These are phyloP conservation scores for Carollia perspicillata DNA, from an alignment of 2,113 vertebrate species.

Conservation along the genomic window DNA sequence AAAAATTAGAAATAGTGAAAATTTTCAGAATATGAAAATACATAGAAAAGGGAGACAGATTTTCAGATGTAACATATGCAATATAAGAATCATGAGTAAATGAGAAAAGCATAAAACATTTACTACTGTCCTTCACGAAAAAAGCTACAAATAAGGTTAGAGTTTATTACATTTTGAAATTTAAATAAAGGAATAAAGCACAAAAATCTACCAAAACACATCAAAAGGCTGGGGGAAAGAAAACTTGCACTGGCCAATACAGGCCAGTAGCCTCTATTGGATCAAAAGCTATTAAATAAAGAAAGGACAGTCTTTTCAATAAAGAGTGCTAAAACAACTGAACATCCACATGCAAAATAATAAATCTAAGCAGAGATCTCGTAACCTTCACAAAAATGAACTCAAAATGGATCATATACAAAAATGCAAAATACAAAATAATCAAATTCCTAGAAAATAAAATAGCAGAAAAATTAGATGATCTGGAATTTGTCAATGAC, in stretches of 20 bases:
- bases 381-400: neutral
- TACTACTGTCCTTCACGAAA: neutral
- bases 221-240: neutral
- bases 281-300: neutral
- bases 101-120: neutral
- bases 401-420: neutral
- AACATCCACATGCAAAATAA: neutral
- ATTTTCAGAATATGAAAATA: constrained; percentile 16
- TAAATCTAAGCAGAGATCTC: neutral
- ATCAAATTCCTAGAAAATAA: neutral
- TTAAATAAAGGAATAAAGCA: neutral
- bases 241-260: neutral
- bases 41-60: neutral
- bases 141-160: neutral
- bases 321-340: neutral
- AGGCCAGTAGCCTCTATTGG: neutral
- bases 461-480: neutral
- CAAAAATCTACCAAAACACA: neutral
- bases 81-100: neutral
- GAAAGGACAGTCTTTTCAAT: neutral
- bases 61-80: neutral
- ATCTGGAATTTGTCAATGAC: neutral
- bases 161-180: neutral
- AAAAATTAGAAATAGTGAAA: neutral
- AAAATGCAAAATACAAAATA: neutral